A percentile compares a stretch with the other conserved stretches of the same genome.
Conservation (phyloP, 2,113 vertebrate genomes). For the Neofelis nebulosa region DNA sequence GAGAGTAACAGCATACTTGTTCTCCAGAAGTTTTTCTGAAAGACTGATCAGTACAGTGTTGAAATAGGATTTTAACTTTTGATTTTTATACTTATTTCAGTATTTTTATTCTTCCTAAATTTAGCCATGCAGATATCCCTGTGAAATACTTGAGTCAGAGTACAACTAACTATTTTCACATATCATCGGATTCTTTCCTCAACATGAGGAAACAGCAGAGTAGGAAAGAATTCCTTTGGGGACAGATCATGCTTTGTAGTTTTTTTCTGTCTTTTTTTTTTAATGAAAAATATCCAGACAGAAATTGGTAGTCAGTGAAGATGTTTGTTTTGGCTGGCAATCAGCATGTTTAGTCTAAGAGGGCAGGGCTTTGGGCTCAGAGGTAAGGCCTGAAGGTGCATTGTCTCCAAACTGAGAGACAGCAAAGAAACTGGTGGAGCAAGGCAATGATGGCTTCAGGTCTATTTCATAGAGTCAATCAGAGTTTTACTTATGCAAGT, state of each 20-base stretch:
- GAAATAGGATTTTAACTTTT: background rate
- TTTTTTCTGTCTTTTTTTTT: background rate
- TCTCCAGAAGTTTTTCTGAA: constrained; percentile 52
- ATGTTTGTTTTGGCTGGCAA: constrained; percentile 77
- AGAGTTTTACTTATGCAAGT: background rate
- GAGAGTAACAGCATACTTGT: background rate
- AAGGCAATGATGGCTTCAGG: background rate
- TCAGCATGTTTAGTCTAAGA: constrained; percentile 72
- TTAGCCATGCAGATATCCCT: background rate
- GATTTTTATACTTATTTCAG: constrained; percentile 21
- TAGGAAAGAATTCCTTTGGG: background rate
- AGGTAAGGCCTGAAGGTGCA: background rate
- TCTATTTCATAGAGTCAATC: background rate
- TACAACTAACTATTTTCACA: background rate
- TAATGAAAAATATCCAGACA: constrained; percentile 40
- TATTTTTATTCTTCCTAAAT: constrained; percentile 19
- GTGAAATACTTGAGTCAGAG: constrained; percentile 19
- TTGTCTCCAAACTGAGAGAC: background rate
- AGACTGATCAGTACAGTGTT: background rate
- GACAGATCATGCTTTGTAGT: constrained; percentile 54
- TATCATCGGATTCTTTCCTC: background rate
- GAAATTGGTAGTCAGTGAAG: constrained; percentile 43
- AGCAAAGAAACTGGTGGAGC: background rate
- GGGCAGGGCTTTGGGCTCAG: background rate
- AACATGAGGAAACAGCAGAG: background rate